These are phyloP conservation scores for Theristus sp. DNA, from an alignment of 2,888 invertebrate species.

Conservation along the genomic window DNA sequence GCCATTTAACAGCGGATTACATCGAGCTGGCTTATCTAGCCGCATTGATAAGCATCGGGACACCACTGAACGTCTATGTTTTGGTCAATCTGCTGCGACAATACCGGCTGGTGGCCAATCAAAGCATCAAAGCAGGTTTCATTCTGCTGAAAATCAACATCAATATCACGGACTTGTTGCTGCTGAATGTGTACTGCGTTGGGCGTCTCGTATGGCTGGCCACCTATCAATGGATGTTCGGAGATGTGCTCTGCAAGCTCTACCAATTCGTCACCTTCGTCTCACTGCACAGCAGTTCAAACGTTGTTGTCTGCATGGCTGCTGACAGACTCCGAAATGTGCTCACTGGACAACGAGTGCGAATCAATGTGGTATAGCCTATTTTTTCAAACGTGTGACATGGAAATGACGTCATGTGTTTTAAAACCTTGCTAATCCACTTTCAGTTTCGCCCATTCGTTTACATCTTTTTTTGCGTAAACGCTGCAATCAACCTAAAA, in stretches of 20 bases:
- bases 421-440: too few relatives aligned
- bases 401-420: too few relatives aligned
- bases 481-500: too few relatives aligned
- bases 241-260: constrained; percentile 14
- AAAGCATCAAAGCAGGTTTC: constrained; percentile 17
- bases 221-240: constrained; percentile 13
- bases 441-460: too few relatives aligned
- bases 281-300: constrained; percentile 22
- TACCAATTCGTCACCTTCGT: constrained; percentile 22
- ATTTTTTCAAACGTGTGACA: neutral
- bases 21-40: constrained; percentile 22
- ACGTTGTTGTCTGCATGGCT: constrained; percentile 24
- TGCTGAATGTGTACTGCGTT: constrained; percentile 16
- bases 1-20: constrained; percentile 19
- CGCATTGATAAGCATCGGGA: constrained; percentile 17
- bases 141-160: constrained; percentile 23
- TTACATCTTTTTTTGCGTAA: too few relatives aligned
- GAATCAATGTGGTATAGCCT: neutral
- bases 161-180: constrained; percentile 21
- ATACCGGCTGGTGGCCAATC: neutral
- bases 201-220: constrained; percentile 22
- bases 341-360: constrained; percentile 4
- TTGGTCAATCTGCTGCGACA: constrained; percentile 8
- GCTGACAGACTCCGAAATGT: constrained; percentile 23
- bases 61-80: constrained; percentile 19